Evolutionary conservation across 2,113 vertebrate genomes (phyloP).

Genomic region (Lamprotornis superbus): DNA sequence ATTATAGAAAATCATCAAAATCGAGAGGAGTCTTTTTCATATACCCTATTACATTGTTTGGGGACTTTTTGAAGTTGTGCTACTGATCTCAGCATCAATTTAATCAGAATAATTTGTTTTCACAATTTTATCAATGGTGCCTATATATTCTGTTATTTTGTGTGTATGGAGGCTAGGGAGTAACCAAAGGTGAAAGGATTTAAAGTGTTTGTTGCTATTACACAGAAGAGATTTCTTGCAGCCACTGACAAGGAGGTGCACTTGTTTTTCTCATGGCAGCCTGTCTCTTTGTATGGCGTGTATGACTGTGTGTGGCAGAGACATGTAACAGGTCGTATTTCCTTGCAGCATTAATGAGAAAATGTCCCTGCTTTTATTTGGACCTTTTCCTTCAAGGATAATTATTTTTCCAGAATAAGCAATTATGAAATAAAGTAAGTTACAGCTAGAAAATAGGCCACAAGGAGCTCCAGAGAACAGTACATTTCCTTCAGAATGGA

Average conservation of each 20-base stretch:
- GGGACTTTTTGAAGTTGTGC: not conserved
- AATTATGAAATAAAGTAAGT: not conserved
- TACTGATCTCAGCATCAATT: conserved; percentile 19
- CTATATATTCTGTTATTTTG: not conserved
- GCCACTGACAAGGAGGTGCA: not conserved
- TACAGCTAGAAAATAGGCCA: not conserved
- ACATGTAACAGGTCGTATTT: not conserved
- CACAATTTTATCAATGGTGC: not conserved
- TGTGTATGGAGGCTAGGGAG: not conserved
- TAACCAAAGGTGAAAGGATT: not conserved
- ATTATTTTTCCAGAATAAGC: not conserved
- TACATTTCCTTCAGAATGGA: not conserved
- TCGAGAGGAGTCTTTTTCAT: not conserved
- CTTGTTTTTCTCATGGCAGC: not conserved
- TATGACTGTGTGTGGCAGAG: not conserved
- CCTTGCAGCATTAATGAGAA: not conserved
- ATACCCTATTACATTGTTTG: not conserved
- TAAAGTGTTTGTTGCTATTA: not conserved
- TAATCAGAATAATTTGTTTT: not conserved
- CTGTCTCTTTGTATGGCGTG: not conserved
- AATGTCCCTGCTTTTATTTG: not conserved
- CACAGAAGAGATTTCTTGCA: not conserved
- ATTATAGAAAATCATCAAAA: not conserved
- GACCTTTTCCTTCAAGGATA: not conserved
- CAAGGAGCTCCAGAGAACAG: not conserved